A percentile compares a stretch with the other conserved stretches of the same genome.
Conservation (phyloP, 1,140 invertebrate genomes). For the Berghia stephanieae region DNA sequence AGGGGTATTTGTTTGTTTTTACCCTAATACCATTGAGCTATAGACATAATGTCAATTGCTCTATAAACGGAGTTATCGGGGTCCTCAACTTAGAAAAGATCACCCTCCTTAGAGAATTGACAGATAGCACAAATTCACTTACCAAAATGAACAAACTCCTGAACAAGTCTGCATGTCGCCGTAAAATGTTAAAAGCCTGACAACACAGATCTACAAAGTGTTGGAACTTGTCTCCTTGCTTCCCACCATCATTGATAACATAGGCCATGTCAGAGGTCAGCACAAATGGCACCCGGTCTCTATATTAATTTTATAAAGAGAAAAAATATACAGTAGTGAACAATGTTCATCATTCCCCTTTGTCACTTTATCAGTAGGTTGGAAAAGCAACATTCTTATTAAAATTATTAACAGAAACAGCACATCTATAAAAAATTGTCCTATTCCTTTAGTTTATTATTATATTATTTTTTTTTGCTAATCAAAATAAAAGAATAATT, state of each 20-base stretch:
- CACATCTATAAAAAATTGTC: background rate
- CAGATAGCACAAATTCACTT: background rate
- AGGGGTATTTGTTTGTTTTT: too few species aligned
- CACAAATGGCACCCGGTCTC: slow-evolving; percentile 97
- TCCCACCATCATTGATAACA: slow-evolving; percentile 97
- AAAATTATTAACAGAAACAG: background rate
- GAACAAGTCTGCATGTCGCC: slow-evolving; percentile 91
- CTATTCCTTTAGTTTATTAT: background rate
- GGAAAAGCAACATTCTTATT: background rate
- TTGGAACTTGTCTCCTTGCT: slow-evolving; percentile 92
- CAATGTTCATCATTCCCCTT: background rate
- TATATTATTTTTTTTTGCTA: too few species aligned
- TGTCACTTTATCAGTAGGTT: background rate
- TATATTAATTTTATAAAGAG: slow-evolving; percentile 56
- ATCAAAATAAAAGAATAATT: too few species aligned
- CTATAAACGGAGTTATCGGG: too few species aligned
- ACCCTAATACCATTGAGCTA: too few species aligned
- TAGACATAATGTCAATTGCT: too few species aligned
- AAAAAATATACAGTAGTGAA: background rate
- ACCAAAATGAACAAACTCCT: slow-evolving; percentile 93
- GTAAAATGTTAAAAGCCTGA: slow-evolving; percentile 95
- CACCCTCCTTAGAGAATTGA: too few species aligned
- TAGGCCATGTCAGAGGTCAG: slow-evolving; percentile 98
- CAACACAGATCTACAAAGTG: slow-evolving; percentile 98
- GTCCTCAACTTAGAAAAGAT: too few species aligned